Conservation (phyloP, 2,797 vertebrate species). For the Acipenser ruthenus region DNA sequence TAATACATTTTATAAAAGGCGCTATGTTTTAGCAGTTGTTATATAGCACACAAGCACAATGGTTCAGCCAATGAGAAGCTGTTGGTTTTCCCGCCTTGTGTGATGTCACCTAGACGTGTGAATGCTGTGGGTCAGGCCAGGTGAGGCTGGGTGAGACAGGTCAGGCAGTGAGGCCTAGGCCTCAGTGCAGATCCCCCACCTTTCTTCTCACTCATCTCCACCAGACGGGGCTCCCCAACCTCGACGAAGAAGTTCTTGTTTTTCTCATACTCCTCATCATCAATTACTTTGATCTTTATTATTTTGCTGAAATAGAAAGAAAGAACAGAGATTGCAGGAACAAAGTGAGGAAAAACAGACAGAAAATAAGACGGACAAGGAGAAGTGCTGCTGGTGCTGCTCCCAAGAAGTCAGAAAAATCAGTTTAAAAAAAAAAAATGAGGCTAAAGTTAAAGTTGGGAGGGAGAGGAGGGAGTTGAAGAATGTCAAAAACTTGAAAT, state of each 20-base stretch:
- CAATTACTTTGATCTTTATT: constrained; percentile 90
- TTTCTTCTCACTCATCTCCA: constrained; percentile 98
- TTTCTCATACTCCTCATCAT: constrained; percentile 98
- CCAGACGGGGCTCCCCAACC: constrained; percentile 81
- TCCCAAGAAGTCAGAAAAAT: neutral
- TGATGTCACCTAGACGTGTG: no score
- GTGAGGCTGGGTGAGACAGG: constrained; percentile 1
- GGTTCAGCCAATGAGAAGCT: no score
- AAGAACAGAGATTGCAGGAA: constrained; percentile 51
- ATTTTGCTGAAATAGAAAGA: constrained; percentile 78
- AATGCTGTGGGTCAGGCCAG: neutral
- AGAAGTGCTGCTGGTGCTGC: neutral
- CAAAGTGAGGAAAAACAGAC: constrained; percentile 25
- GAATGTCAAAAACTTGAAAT: neutral
- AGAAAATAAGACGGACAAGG: constrained; percentile 8
- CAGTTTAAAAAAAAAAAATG: neutral
- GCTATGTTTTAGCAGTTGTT: constrained; percentile 16
- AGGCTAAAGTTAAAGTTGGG: constrained; percentile 4
- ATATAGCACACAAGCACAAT: neutral
- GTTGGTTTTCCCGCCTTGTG: no score
- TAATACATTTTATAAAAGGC: constrained; percentile 37
- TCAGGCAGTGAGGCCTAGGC: constrained; percentile 48
- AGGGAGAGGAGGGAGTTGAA: neutral
- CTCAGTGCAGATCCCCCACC: constrained; percentile 70
- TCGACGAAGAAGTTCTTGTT: constrained; percentile 98